Base-by-base conservation (phyloP, 1,140 invertebrate genomes). In the Zaprionus ghesquierei region DNA sequence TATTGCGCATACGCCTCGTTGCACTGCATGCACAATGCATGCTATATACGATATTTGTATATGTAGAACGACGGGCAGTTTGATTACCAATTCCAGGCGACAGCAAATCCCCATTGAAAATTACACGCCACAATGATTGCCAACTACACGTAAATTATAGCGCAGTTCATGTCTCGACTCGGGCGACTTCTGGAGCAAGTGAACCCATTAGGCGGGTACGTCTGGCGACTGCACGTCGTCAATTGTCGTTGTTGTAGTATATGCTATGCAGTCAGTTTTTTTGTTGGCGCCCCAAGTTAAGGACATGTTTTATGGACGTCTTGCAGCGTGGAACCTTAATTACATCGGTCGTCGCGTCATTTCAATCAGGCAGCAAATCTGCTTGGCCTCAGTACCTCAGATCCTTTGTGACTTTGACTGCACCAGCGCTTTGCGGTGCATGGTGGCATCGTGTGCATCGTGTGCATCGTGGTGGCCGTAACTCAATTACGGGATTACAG, bases 1-100 rank as follows among this genome's bases (percentile, higher is more conserved):
- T 74, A 82, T 82, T 87, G 64, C 63, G 69, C 50, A 86, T 87
- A 86, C 81, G 82, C 63, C 82, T 65, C 79, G 61, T 76, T 87
- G 62, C 38, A 49, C 75, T 49, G 29, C 18, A 29, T 44, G 27
- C 41, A 50, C 62, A 69, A 70, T 35, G n/a, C n/a, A n/a, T n/a
- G n/a, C n/a, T n/a, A n/a, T n/a, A n/a, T n/a, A n/a, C n/a, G n/a
- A n/a, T n/a, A n/a, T n/a, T n/a, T n/a, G n/a, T n/a, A 64, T 49
- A 15, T 41, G 35, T 41, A 41, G 35, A 41, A 31, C 58, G n/a
- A n/a, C n/a, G n/a, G n/a, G 22, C 58, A 65, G 53, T 75, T 75
- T 68, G 71, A 77, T 77, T 69, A 61, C 55, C 75, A 51, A 70
- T 70, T 61, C 25, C 18, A 38, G 46, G 50, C 29, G 38, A 55